Evolutionary conservation across 2,797 vertebrate genomes (phyloP).

Genomic region (Lindbergichthys nudifrons): DNA sequence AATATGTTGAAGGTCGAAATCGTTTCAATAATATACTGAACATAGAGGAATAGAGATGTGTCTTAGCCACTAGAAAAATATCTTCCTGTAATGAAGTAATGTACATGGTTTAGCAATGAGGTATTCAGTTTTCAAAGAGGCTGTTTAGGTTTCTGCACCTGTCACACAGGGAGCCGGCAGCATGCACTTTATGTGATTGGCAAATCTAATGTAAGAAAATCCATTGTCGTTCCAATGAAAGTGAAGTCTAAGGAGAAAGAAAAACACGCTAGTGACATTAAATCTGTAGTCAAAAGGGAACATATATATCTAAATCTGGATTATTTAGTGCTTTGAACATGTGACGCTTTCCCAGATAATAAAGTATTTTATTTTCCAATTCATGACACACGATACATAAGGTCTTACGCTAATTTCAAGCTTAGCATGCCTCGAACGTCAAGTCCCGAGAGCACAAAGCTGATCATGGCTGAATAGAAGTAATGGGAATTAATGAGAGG

Average conservation of each 20-base stretch:
- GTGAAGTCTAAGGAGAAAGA: slow-evolving; percentile 20
- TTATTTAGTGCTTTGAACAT: slow-evolving; percentile 52
- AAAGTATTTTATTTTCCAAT: slow-evolving; percentile 46
- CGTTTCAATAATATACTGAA: slow-evolving; percentile 48
- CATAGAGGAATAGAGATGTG: slow-evolving; percentile 14
- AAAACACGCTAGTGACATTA: slow-evolving; percentile 42
- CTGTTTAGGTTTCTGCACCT: slow-evolving; percentile 77
- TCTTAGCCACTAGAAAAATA: slow-evolving; percentile 29
- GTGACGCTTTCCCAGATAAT: slow-evolving; percentile 45
- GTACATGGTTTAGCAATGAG: slow-evolving; percentile 56
- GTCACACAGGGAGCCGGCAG: slow-evolving; percentile 55
- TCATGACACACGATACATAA: slow-evolving; percentile 60
- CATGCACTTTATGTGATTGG: slow-evolving; percentile 74
- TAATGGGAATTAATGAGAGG: slow-evolving; percentile 64
- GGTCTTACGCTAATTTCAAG: slow-evolving; percentile 63
- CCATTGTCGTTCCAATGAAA: slow-evolving; percentile 46
- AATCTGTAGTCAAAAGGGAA: slow-evolving; percentile 40
- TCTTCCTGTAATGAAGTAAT: slow-evolving; percentile 66
- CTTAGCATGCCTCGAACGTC: slow-evolving; percentile 15
- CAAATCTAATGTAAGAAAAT: slow-evolving; percentile 75
- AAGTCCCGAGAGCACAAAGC: slow-evolving; percentile 47
- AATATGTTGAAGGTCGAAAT: slow-evolving; percentile 76
- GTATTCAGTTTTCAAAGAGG: slow-evolving; percentile 62
- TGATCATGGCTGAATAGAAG: slow-evolving; percentile 53
- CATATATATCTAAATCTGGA: slow-evolving; percentile 48